Evolutionary conservation across 2,797 vertebrate genomes (phyloP).

Genomic region (Argentina silus): DNA sequence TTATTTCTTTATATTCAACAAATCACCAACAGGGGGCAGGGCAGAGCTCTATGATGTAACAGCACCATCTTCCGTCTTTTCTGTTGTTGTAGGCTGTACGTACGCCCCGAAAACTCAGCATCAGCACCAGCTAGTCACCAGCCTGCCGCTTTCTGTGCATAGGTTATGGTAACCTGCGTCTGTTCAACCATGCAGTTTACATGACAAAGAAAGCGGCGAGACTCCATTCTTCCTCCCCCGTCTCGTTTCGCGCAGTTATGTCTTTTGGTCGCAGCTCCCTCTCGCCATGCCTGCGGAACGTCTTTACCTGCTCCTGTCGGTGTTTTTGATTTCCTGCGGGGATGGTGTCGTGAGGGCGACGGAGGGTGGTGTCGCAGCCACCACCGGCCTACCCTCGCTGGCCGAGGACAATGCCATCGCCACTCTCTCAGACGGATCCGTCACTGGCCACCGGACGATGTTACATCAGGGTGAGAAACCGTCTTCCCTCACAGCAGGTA

Average conservation of each 20-base stretch:
- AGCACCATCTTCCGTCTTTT: background rate
- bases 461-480: slow-evolving; percentile 17
- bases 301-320: slow-evolving; percentile 54
- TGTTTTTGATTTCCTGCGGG: slow-evolving; percentile 64
- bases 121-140: slow-evolving; percentile 13
- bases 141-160: background rate
- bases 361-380: slow-evolving; percentile 53
- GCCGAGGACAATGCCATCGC: slow-evolving; percentile 64
- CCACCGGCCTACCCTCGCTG: slow-evolving; percentile 61
- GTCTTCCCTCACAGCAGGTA: slow-evolving; percentile 59
- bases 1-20: background rate
- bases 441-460: slow-evolving; percentile 28
- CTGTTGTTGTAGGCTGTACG: background rate
- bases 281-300: slow-evolving; percentile 71
- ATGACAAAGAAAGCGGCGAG: slow-evolving; percentile 11
- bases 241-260: slow-evolving; percentile 63
- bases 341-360: slow-evolving; percentile 64
- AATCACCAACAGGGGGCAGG: slow-evolving; percentile 1
- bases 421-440: slow-evolving; percentile 31
- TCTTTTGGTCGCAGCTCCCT: slow-evolving; percentile 64
- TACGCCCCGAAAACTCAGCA: slow-evolving; percentile 10
- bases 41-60: slow-evolving; percentile 17
- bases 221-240: slow-evolving; percentile 38
- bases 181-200: slow-evolving; percentile 36
- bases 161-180: background rate